Conservation (phyloP, 2,888 invertebrate species). For the Heliconius erato region DNA sequence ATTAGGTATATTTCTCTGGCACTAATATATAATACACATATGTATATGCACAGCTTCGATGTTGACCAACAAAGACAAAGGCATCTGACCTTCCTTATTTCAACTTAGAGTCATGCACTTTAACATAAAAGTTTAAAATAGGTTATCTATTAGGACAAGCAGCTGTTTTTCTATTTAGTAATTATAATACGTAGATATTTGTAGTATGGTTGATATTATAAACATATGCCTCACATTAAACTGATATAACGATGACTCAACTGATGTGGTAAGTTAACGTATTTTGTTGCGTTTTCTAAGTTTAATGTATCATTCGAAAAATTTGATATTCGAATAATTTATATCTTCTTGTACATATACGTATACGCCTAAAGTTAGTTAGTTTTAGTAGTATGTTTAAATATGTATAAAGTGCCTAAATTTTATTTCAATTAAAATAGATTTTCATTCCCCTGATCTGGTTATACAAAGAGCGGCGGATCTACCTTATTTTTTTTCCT, state of each 20-base stretch:
- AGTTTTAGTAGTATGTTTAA: too few relatives aligned
- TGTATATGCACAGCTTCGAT: neutral
- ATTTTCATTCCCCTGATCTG: too few relatives aligned
- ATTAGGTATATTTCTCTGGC: too few relatives aligned
- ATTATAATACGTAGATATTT: too few relatives aligned
- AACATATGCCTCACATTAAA: constrained; percentile 6
- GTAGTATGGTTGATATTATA: neutral
- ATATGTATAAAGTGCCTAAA: too few relatives aligned
- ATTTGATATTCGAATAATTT: neutral
- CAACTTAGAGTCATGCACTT: neutral
- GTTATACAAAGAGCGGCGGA: neutral
- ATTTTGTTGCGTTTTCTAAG: neutral
- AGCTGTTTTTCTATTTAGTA: neutral
- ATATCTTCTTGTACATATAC: neutral
- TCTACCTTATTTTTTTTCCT: neutral
- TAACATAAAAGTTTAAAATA: constrained; percentile 2
- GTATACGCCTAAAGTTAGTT: too few relatives aligned
- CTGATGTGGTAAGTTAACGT: neutral
- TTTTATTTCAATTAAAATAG: too few relatives aligned
- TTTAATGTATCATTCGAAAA: neutral
- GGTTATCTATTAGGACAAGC: neutral
- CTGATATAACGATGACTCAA: constrained; percentile 1
- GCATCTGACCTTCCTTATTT: neutral
- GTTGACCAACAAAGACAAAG: neutral
- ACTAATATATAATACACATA: neutral